These are phyloP conservation scores for Zoanthus solanderi DNA, from an alignment of 92 coral and sea anemone genomes.

Conservation along the genomic window DNA sequence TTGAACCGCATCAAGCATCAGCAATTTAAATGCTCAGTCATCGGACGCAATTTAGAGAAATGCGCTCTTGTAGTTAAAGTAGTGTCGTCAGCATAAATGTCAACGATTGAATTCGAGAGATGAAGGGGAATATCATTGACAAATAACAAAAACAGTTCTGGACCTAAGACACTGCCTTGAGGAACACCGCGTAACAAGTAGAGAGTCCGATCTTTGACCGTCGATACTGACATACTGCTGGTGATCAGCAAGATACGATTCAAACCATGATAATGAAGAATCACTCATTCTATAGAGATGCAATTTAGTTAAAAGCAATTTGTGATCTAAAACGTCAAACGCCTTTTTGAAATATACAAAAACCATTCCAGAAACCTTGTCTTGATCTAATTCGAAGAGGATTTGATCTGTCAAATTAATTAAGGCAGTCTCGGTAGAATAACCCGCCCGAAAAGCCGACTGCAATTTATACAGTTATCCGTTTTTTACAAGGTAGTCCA, in stretches of 20 bases:
- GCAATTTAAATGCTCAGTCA: too few relatives aligned
- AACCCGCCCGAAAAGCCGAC: not conserved
- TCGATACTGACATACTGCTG: too few relatives aligned
- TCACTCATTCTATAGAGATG: too few relatives aligned
- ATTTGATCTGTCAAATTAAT: too few relatives aligned
- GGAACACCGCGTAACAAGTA: not conserved
- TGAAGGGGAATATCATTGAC: constrained; percentile 21
- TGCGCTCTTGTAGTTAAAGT: not conserved
- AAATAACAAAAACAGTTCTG: constrained; percentile 31
- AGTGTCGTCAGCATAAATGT: constrained; percentile 18
- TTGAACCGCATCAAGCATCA: constrained; percentile 14
- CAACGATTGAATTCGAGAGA: constrained; percentile 1
- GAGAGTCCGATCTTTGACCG: too few relatives aligned
- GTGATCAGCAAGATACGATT: too few relatives aligned
- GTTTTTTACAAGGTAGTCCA: constrained; percentile 5
- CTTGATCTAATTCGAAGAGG: too few relatives aligned
- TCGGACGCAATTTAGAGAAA: not conserved
- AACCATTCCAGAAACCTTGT: too few relatives aligned
- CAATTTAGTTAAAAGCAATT: not conserved
- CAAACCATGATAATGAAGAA: too few relatives aligned
- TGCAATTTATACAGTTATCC: constrained; percentile 38
- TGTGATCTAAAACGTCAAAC: constrained; percentile 44
- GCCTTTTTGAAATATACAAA: constrained; percentile 51
- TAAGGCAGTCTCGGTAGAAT: too few relatives aligned
- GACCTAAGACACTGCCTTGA: constrained; percentile 18